Percentiles rank a stretch among this genome's conserved stretches.
Conservation (phyloP, 2,888 invertebrate genomes). For the Taenaris catops region DNA sequence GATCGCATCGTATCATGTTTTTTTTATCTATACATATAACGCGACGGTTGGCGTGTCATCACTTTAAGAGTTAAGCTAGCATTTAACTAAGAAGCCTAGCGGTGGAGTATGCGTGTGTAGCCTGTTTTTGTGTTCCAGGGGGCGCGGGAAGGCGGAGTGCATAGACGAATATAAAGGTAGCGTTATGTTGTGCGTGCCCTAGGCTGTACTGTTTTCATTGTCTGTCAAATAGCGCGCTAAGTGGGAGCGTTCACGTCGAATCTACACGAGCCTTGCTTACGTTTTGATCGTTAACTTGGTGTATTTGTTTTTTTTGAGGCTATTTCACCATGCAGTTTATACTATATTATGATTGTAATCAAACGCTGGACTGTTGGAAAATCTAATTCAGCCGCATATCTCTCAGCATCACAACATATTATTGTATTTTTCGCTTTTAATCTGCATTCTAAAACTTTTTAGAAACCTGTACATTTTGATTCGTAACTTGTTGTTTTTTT, state of each 20-base stretch:
- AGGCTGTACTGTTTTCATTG: slow-evolving; percentile 79
- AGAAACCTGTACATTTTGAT: slow-evolving; percentile 25
- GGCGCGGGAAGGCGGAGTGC: slow-evolving; percentile 68
- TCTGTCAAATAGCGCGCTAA: slow-evolving; percentile 72
- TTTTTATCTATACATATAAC: slow-evolving; percentile 1
- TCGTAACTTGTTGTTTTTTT: slow-evolving; percentile 15
- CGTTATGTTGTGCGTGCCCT: slow-evolving; percentile 78
- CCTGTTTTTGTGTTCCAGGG: slow-evolving; percentile 78
- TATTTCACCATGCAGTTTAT: slow-evolving; percentile 18
- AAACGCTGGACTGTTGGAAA: too few relatives aligned
- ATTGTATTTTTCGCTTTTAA: too few relatives aligned
- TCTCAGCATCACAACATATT: too few relatives aligned
- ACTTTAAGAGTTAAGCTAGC: not conserved
- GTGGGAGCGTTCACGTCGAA: slow-evolving; percentile 67
- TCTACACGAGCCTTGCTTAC: slow-evolving; percentile 34
- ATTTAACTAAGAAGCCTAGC: slow-evolving; percentile 29
- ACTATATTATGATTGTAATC: too few relatives aligned
- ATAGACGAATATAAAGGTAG: slow-evolving; percentile 75
- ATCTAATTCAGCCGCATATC: too few relatives aligned
- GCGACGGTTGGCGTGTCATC: not conserved
- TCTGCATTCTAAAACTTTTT: too few relatives aligned
- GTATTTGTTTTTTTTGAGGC: slow-evolving; percentile 17
- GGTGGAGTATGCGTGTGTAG: slow-evolving; percentile 67
- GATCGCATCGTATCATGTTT: too few relatives aligned
- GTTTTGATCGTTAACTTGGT: slow-evolving; percentile 19